phyloP scores from a whole-genome alignment of 2,888 invertebrate genomes.

The Eupithecia subfuscata region DNA sequence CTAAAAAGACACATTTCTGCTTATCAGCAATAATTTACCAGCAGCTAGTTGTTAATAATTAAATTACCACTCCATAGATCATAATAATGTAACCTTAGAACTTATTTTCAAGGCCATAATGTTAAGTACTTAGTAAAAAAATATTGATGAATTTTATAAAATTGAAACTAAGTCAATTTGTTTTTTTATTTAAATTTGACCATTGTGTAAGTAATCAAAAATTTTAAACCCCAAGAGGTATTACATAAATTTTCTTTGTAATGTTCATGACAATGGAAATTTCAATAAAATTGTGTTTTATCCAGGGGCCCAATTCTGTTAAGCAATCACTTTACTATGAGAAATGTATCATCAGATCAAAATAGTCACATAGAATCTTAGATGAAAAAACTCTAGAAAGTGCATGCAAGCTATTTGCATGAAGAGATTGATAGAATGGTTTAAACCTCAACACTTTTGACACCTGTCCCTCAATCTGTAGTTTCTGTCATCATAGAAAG shows the following conservation, averaged over 20 bases:
- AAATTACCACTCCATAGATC: background rate
- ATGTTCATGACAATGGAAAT: background rate
- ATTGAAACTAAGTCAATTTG: background rate
- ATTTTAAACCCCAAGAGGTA: background rate
- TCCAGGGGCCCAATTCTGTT: background rate
- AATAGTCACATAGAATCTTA: too few relatives aligned
- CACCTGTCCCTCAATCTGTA: too few relatives aligned
- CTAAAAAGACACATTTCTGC: background rate
- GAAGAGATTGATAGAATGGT: too few relatives aligned
- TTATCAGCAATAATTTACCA: background rate
- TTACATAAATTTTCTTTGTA: too few relatives aligned
- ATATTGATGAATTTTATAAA: background rate
- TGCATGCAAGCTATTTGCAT: too few relatives aligned
- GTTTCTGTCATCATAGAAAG: too few relatives aligned
- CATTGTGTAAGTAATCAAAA: background rate
- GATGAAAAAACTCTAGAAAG: too few relatives aligned
- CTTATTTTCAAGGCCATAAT: background rate
- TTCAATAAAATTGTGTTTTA: background rate
- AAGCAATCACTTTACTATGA: too few relatives aligned
- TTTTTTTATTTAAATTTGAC: background rate
- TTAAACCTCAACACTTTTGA: too few relatives aligned
- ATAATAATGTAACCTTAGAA: background rate
- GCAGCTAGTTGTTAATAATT: background rate
- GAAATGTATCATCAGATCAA: too few relatives aligned
- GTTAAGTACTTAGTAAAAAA: background rate